Base-by-base conservation (phyloP, 2,113 vertebrate species). In the Perognathus longimembris region DNA sequence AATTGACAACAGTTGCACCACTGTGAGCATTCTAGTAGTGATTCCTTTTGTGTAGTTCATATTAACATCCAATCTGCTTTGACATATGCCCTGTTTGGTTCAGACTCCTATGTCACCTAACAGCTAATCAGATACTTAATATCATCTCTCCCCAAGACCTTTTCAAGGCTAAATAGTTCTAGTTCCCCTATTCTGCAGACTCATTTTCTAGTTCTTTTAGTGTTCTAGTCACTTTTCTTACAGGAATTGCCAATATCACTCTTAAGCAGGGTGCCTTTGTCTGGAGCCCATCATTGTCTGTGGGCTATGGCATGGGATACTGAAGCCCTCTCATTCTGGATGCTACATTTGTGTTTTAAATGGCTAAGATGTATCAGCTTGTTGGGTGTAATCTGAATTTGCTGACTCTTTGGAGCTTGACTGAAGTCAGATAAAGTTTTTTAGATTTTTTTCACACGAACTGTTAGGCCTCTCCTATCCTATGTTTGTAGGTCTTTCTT, bases 41-140 rank as follows among this genome's bases (percentile, higher is more conserved):
- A 63, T 76, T 84, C 12, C 66, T 89, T 84, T 64, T 8, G 63
- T 85, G 40, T 34, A 28, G 20, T 73, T 78, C 64, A 17, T 80
- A 10, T 85, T n/a, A 14, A 40, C 1, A 63, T 20, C 30, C 18
- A 22, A 45, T 95, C 74, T 76, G 26, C 83, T 79, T 92, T 75
- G 17, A 28, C 28, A 3, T 88, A 20, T 90, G 45, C 89, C 10
- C 30, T 73, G 21, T 74, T 76, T 69, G 71, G 22, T 76, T 26
- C 86, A 64, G 87, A 89, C 40, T 92, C 12, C 14, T 77, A 89
- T 42, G 50, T 92, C 89, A 91, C 61, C 30, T 24, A 64, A 82
- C n/a, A 88, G 10, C 40, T 85, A 76, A 40, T 94, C 26, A 79
- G 34, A 32, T 91, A 91, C 34, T 94, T 88, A 73, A 54, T 92